phyloP scores from a whole-genome alignment of 2,888 invertebrate genomes.

The Xylota segnis region DNA sequence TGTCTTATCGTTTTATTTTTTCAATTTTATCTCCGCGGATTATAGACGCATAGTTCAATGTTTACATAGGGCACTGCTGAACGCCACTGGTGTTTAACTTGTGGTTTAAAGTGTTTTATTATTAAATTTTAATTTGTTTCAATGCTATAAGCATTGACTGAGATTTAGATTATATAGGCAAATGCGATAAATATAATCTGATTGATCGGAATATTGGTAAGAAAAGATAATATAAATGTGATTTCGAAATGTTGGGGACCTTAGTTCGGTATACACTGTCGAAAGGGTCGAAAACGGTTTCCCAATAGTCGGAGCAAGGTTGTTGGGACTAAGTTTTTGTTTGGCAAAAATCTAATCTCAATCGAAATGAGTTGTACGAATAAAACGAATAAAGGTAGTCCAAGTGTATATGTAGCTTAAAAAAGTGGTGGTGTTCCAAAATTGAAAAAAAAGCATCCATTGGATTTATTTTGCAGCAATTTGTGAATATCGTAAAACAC shows the following conservation, averaged over 20 bases:
- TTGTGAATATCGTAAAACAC: too few relatives aligned
- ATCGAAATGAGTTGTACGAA: not conserved
- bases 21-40: not conserved
- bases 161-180: constrained; percentile 50
- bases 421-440: too few relatives aligned
- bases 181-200: constrained; percentile 30
- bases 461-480: too few relatives aligned
- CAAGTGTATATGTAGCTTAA: too few relatives aligned
- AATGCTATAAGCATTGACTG: constrained; percentile 20
- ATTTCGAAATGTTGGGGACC: constrained; percentile 3
- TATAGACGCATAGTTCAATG: constrained; percentile 9
- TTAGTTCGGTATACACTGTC: constrained; percentile 16
- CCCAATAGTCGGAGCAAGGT: not conserved
- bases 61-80: not conserved
- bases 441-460: too few relatives aligned
- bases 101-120: constrained; percentile 7
- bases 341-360: not conserved
- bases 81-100: constrained; percentile 6
- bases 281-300: constrained; percentile 4
- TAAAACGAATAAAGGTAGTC: constrained; percentile 39
- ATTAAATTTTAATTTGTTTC: constrained; percentile 4
- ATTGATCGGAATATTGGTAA: not conserved
- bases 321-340: not conserved
- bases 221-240: constrained; percentile 46
- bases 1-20: constrained; percentile 3